These are phyloP conservation scores for Entomobrya multifasciata DNA, from an alignment of 2,888 invertebrate genomes.

Conservation along the genomic window DNA sequence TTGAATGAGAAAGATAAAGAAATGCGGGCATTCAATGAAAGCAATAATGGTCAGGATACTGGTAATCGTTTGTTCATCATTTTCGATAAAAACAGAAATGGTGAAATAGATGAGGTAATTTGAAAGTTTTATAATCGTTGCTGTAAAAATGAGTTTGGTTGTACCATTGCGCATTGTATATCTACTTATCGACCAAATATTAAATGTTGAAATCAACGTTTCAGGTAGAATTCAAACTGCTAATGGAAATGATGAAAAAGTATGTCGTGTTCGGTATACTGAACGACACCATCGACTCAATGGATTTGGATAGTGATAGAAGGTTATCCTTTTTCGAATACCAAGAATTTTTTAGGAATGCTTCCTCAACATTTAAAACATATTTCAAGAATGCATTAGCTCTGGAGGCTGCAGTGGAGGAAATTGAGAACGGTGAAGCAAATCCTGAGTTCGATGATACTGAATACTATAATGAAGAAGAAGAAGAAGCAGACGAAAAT, in stretches of 20 bases:
- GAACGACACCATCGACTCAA: background rate
- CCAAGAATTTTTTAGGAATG: constrained; percentile 43
- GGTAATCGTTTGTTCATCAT: constrained; percentile 18
- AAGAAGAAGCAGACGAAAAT: background rate
- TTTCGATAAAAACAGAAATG: constrained; percentile 57
- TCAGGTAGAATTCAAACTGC: constrained; percentile 46
- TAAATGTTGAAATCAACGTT: background rate
- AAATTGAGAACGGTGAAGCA: background rate
- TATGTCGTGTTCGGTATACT: constrained; percentile 30
- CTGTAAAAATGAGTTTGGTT: background rate
- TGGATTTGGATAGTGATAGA: constrained; percentile 34
- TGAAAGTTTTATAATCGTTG: background rate
- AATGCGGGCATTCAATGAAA: background rate
- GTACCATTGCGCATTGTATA: background rate
- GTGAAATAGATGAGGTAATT: constrained; percentile 45
- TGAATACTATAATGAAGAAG: constrained; percentile 23
- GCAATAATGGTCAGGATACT: background rate
- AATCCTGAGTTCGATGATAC: constrained; percentile 1
- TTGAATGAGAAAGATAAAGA: background rate
- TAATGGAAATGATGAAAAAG: constrained; percentile 44
- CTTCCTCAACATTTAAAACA: background rate
- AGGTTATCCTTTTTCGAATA: constrained; percentile 37
- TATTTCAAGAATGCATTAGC: constrained; percentile 34
- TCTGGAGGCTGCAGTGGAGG: background rate
- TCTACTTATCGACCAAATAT: background rate